phyloP scores from a whole-genome alignment of 2,113 vertebrate species.

The Rutilus rutilus region DNA sequence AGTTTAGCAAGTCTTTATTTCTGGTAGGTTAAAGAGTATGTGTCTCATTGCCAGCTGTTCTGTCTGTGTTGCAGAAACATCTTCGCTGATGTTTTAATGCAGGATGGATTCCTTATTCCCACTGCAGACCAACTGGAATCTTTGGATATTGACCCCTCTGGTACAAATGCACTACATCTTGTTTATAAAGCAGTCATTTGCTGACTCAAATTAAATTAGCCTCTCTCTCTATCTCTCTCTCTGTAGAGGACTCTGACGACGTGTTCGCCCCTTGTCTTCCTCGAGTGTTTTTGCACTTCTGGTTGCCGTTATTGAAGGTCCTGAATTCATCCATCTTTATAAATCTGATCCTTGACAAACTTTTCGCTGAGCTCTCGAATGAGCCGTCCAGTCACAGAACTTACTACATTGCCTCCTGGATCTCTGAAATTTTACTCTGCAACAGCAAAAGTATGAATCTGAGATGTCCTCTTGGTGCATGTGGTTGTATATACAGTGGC shows the following conservation, averaged over 20 bases:
- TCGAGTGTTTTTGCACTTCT: conserved; percentile 82
- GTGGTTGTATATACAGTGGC: neutral
- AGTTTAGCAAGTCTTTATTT: neutral
- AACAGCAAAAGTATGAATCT: conserved; percentile 71
- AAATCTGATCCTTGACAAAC: conserved; percentile 85
- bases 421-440: conserved; percentile 83
- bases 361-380: conserved; percentile 78
- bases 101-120: conserved; percentile 91
- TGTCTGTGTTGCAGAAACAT: conserved; percentile 64
- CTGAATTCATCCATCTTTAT: conserved; percentile 83
- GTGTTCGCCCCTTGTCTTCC: conserved; percentile 71
- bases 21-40: neutral
- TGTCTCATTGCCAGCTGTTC: conserved; percentile 15
- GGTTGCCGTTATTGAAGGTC: conserved; percentile 87
- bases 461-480: neutral
- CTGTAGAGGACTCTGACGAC: conserved; percentile 30
- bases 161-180: conserved; percentile 60
- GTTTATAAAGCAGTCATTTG: neutral
- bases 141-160: conserved; percentile 80
- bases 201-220: neutral
- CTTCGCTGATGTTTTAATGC: conserved; percentile 82
- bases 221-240: neutral
- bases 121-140: conserved; percentile 84
- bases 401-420: conserved; percentile 87
- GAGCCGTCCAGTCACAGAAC: conserved; percentile 70